phyloP scores from a whole-genome alignment of 1,140 invertebrate genomes.

The Propsilocerus akamusi region DNA sequence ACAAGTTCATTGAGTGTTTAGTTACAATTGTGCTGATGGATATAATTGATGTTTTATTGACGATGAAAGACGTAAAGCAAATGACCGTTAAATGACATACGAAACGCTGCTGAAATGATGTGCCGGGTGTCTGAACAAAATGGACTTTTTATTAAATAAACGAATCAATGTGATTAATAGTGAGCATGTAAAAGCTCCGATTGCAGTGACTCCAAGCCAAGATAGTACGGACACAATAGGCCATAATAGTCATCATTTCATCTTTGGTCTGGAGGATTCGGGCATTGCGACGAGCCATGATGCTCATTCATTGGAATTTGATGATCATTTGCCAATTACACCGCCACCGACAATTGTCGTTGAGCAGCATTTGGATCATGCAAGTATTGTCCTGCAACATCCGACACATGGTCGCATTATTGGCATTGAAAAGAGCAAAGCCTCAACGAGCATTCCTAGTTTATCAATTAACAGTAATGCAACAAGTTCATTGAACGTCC shows the following conservation, averaged over 20 bases:
- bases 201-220: not conserved
- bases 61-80: no score
- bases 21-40: no score
- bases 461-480: not conserved
- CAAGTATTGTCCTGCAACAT: not conserved
- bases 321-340: not conserved
- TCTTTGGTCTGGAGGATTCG: not conserved
- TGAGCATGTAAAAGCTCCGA: no score
- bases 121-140: no score
- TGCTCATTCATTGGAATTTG: not conserved
- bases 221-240: not conserved
- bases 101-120: no score
- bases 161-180: not conserved
- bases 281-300: not conserved
- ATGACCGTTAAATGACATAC: no score
- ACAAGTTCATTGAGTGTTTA: no score
- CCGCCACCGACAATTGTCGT: not conserved
- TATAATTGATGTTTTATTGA: no score
- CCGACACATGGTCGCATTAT: not conserved
- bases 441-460: not conserved
- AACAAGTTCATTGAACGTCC: constrained; percentile 13
- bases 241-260: not conserved
- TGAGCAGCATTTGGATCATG: not conserved
- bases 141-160: not conserved
- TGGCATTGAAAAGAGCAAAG: not conserved